A percentile compares a stretch with the other conserved stretches of the same genome.
Evolutionary conservation across 2,797 vertebrate genomes (phyloP).

Genomic region (Echeneis naucrates): DNA sequence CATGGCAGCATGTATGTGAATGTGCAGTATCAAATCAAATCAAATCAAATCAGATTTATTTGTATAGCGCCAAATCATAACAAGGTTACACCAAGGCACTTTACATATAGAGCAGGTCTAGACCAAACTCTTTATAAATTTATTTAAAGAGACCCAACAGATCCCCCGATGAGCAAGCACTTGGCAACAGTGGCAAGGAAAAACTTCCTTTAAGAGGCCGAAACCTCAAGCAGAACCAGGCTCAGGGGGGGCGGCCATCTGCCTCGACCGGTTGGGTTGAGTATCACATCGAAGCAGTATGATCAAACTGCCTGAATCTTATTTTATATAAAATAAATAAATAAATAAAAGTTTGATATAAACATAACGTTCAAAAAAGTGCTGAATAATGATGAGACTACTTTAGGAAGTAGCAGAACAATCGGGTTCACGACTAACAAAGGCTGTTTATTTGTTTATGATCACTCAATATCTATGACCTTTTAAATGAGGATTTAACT

Average conservation of each 20-base stretch:
- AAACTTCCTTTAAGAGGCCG: no score
- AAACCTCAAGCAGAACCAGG: no score
- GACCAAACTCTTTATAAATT: no score
- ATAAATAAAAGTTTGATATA: neutral
- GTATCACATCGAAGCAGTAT: neutral
- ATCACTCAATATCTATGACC: conserved; percentile 41
- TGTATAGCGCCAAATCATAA: no score
- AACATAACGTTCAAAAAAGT: conserved; percentile 17
- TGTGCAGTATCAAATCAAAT: neutral
- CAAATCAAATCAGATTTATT: no score
- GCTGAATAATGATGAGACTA: conserved; percentile 58
- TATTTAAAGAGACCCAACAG: no score
- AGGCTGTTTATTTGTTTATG: conserved; percentile 37
- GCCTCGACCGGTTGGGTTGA: no score
- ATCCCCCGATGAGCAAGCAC: no score
- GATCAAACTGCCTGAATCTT: neutral
- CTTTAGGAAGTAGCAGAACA: neutral
- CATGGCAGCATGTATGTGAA: neutral
- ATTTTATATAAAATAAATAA: neutral
- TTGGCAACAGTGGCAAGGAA: no score
- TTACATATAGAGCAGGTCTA: no score
- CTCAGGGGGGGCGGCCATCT: no score
- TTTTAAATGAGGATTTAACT: conserved; percentile 54
- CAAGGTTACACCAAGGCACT: no score
- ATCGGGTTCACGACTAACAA: conserved; percentile 27